Base-by-base conservation (phyloP, 2,797 vertebrate genomes). In the Characodon lateralis region DNA sequence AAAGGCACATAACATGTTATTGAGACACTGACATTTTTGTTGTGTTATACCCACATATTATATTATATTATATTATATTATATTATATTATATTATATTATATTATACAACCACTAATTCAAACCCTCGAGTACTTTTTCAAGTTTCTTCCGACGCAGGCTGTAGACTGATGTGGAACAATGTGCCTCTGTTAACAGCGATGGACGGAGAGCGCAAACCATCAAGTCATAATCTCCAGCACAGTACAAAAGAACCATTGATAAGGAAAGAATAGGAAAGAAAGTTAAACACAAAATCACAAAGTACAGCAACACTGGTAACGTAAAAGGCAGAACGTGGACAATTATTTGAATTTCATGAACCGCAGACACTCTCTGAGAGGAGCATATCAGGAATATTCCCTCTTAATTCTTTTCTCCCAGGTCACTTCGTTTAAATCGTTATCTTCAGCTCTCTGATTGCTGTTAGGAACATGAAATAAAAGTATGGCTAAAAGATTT, bases 401-500 rank as follows among this genome's bases (percentile, higher is more conserved):
- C 75, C 80, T 77, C 35, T n/a, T 46, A 24, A 75, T 84, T 83
- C 83, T 78, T 86, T 83, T 78, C 69, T 89, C 78, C 82, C 75
- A 39, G 68, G 83, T 81, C 77, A 79, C 73, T 85, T 89, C 74
- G 85, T 90, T 92, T 87, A 86, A 89, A 89, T 78, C n/a, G 71
- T 85, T 86, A 90, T 91, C 85, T 87, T 76, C 74, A 72, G 87
- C 81, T 70, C 69, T 81, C 82, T 78, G 76, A 87, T 79, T 87
- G 76, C 78, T 82, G 83, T 84, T 79, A 78, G 83, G 75, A 90
- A 83, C 83, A 87, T 89, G 79, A 92, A 89, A 85, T 46, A 85
- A 83, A 87, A 88, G 78, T 58, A 72, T 10, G 2, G 79, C 78
- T 89, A 80, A 84, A 82, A 92, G 84, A 79, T 80, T 89, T 71